Evolutionary conservation across 1,140 invertebrate genomes (phyloP), one percentile per base, ranked within the genome.

Genomic region (Drosophila malerkotliana): DNA sequence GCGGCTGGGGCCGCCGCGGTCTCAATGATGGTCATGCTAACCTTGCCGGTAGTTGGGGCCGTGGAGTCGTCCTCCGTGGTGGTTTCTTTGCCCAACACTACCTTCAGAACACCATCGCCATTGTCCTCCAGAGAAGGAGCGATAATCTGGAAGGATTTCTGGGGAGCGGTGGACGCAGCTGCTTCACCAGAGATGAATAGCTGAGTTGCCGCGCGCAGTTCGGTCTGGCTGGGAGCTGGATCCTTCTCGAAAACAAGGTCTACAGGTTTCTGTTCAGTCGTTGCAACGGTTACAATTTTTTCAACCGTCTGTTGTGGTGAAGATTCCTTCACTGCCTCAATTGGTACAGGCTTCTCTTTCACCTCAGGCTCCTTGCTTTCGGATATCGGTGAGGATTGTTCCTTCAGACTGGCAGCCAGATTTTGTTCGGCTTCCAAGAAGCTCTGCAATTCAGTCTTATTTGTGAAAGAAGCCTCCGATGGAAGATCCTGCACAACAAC

Each of bases 1-100:
- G 80, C 80, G 24, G 58, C 72, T 54, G 90, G 84, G 1, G 64
- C 49, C 9, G 61, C 60, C 0, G 77, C 53, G 0, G 83, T 90
- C 61, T 91, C 87, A 21, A 91, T 66, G 48, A 91, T 91, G 52
- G 71, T 78, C 90, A 91, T 90, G 45, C 64, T 85, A 4, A 91
- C 80, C 55, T 91, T 91, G 10, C 71, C 56, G 9, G 74, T 55
- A 7, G 45, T 21, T 45, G 62, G 63, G 0, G 39, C 44, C 3
- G 44, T 26, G 4, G 60, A 3, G 3, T 79, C 77, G 1, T 59
- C 72, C 1, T 53, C 39, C 32, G 10, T 7, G 32, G 24, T 32
- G 28, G 47, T 24, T 52, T 57, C 18, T 52, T 60, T 45, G 28
- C 52, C 54, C 48, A 91, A 53, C 3, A 77, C 68, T 4, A 92